Percentiles rank a stretch among this genome's conserved stretches.
phyloP scores from a whole-genome alignment of 2,797 vertebrate genomes.

The Alectoris magna region DNA sequence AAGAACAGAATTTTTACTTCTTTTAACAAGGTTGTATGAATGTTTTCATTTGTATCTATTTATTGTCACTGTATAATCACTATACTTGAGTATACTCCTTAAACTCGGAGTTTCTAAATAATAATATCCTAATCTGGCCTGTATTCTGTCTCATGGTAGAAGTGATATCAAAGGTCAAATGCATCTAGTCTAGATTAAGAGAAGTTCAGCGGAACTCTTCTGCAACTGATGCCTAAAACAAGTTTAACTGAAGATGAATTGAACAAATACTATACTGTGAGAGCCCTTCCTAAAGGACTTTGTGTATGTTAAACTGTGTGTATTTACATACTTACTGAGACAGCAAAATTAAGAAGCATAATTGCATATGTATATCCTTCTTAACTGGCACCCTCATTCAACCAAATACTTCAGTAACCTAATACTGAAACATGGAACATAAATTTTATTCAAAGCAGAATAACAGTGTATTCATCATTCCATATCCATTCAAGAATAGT shows the following conservation, averaged over 20 bases:
- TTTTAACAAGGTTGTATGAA: neutral
- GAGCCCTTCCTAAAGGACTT: neutral
- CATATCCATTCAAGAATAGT: neutral
- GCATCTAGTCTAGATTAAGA: neutral
- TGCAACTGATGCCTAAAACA: neutral
- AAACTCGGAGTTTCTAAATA: conserved; percentile 5
- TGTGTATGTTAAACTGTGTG: neutral
- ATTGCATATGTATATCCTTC: neutral
- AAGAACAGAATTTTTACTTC: neutral
- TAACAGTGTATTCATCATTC: neutral
- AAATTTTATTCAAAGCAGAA: neutral
- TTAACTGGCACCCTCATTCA: neutral
- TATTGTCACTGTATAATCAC: neutral
- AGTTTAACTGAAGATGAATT: neutral
- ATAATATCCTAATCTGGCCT: neutral
- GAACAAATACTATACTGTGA: neutral
- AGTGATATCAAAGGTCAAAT: neutral
- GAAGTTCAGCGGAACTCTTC: neutral
- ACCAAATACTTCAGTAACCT: neutral
- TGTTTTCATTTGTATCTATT: neutral
- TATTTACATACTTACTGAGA: neutral
- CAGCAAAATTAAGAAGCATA: neutral
- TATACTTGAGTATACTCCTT: neutral
- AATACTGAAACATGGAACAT: neutral
- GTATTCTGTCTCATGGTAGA: neutral